A percentile compares a stretch with the other conserved stretches of the same genome.
These are phyloP conservation scores for Betta splendens DNA, from an alignment of 2,797 vertebrate genomes.

Conservation along the genomic window DNA sequence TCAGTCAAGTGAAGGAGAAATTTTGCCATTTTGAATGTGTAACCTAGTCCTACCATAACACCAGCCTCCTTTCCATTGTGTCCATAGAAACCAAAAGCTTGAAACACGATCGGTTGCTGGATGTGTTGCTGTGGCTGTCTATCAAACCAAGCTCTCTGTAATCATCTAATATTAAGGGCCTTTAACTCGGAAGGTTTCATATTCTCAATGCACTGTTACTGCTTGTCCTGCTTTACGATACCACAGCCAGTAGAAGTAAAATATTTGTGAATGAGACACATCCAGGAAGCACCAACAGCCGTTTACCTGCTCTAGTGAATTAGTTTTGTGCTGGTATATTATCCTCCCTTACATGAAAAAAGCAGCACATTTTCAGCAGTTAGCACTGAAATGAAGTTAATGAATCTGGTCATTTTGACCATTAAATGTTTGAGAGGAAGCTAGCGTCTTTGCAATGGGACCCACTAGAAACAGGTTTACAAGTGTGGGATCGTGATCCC, in stretches of 20 bases:
- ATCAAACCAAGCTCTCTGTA: slow-evolving; percentile 72
- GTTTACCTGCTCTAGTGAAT: slow-evolving; percentile 59
- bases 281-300: slow-evolving; percentile 51
- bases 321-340: slow-evolving; percentile 57
- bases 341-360: slow-evolving; percentile 44
- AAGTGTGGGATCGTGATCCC: slow-evolving; percentile 33
- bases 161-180: slow-evolving; percentile 73
- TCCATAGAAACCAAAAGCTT: slow-evolving; percentile 70
- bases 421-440: slow-evolving; percentile 34
- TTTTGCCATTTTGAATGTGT: slow-evolving; percentile 63
- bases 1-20: slow-evolving; percentile 60
- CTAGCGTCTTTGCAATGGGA: slow-evolving; percentile 31
- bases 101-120: slow-evolving; percentile 61
- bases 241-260: slow-evolving; percentile 50
- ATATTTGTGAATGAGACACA: slow-evolving; percentile 46
- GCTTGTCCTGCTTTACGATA: slow-evolving; percentile 63
- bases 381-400: slow-evolving; percentile 43
- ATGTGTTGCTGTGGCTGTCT: slow-evolving; percentile 65
- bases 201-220: slow-evolving; percentile 61
- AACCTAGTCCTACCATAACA: slow-evolving; percentile 55
- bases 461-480: slow-evolving; percentile 21
- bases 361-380: slow-evolving; percentile 54
- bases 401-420: slow-evolving; percentile 49
- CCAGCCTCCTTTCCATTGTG: slow-evolving; percentile 54
- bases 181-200: slow-evolving; percentile 64